These are phyloP conservation scores for Sitta europaea DNA, from an alignment of 2,113 vertebrate species.

Conservation along the genomic window DNA sequence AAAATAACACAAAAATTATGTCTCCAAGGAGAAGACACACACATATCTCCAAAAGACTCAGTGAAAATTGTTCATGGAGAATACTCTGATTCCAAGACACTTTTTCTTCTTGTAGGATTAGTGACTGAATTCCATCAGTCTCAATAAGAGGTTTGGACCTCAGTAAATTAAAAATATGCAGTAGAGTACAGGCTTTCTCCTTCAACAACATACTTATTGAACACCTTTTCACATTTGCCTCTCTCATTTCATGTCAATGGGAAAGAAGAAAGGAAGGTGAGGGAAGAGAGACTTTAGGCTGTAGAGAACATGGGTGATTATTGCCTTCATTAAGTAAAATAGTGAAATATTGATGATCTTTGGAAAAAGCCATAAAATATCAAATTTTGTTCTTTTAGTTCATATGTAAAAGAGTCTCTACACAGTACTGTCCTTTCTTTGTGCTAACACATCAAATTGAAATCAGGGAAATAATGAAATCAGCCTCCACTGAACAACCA, in stretches of 20 bases:
- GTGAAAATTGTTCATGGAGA: neutral
- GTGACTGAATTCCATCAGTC: neutral
- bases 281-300: neutral
- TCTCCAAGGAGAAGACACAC: neutral
- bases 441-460: neutral
- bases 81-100: neutral
- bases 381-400: neutral
- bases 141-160: neutral
- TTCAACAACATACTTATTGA: neutral
- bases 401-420: neutral
- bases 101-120: neutral
- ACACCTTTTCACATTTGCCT: neutral
- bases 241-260: neutral
- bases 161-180: neutral
- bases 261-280: too few species aligned
- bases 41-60: neutral
- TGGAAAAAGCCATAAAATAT: neutral
- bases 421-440: neutral
- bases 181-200: neutral
- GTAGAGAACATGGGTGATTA: neutral
- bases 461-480: neutral
- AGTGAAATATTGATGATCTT: neutral
- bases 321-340: neutral
- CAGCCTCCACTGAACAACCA: neutral
- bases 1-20: neutral